Evolutionary conservation across 2,113 vertebrate species (phyloP).

Genomic region (Conger conger): DNA sequence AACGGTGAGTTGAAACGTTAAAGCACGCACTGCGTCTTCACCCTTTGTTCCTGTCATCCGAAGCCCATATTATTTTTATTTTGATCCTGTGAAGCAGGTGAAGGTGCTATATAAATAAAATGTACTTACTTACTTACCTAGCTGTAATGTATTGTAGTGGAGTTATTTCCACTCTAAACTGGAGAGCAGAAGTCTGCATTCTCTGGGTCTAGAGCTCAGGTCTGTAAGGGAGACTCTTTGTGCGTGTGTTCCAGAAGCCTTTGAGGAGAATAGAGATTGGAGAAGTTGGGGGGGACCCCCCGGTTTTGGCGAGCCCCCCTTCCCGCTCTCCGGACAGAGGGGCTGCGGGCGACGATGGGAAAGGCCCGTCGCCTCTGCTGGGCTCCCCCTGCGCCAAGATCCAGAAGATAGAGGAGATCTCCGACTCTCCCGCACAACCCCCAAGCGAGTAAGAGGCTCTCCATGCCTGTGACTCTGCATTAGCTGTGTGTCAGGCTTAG

Average conservation of each 20-base stretch:
- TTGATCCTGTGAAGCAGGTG: no score
- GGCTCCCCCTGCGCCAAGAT: conserved; percentile 80
- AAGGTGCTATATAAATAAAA: no score
- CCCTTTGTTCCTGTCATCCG: no score
- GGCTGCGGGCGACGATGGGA: conserved; percentile 24
- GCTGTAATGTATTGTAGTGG: no score
- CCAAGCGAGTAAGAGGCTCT: conserved; percentile 59
- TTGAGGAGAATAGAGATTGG: conserved; percentile 83
- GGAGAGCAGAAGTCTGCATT: no score
- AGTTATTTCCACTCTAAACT: no score
- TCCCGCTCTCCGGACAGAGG: neutral
- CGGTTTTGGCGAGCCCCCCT: conserved; percentile 31
- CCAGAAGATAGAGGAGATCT: conserved; percentile 84
- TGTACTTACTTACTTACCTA: no score
- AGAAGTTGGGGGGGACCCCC: conserved; percentile 74
- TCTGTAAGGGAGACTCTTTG: neutral
- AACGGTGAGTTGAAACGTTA: no score
- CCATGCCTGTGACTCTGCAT: neutral
- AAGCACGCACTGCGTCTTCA: no score
- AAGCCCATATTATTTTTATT: no score
- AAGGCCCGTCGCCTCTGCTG: conserved; percentile 43
- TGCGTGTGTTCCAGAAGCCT: conserved; percentile 75
- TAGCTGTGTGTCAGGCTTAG: neutral
- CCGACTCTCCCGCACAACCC: conserved; percentile 42
- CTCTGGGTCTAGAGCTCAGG: no score